A percentile compares a stretch with the other conserved stretches of the same genome.
Evolutionary conservation across 2,797 vertebrate species (phyloP).

Genomic region (Dipus sagitta): DNA sequence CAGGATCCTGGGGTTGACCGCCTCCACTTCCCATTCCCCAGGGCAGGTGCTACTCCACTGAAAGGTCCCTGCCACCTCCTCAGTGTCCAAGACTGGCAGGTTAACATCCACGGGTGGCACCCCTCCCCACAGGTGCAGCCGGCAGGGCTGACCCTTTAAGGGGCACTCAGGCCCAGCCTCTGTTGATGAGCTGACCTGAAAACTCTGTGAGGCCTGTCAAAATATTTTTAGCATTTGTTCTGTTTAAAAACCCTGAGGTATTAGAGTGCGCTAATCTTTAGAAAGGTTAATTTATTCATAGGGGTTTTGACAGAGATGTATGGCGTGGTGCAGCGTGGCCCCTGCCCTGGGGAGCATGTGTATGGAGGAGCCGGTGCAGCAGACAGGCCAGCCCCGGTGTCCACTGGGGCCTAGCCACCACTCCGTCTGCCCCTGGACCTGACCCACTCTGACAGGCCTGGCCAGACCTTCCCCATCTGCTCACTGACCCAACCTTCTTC

Average conservation of each 20-base stretch:
- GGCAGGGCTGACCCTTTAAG: constrained; percentile 84
- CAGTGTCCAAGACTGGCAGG: background rate
- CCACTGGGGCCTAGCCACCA: background rate
- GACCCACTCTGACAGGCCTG: background rate
- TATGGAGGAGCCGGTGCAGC: background rate
- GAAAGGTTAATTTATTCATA: constrained; percentile 99
- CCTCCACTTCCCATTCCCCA: background rate
- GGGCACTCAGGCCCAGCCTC: constrained; percentile 52
- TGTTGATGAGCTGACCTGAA: constrained; percentile 79
- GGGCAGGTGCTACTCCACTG: background rate
- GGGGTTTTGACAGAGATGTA: constrained; percentile 99
- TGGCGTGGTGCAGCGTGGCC: constrained; percentile 92
- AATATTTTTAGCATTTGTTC: constrained; percentile 93
- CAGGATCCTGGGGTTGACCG: background rate
- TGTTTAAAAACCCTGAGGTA: constrained; percentile 97
- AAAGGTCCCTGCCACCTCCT: background rate
- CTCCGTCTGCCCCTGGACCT: background rate
- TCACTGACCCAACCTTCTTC: background rate
- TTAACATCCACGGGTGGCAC: background rate
- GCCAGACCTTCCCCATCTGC: background rate
- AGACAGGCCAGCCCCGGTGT: accelerated
- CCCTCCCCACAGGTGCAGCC: background rate
- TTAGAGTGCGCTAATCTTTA: constrained; percentile 99
- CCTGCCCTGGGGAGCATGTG: constrained; percentile 91
- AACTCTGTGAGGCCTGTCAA: constrained; percentile 91